phyloP scores from a whole-genome alignment of 2,113 vertebrate species.

The Pycnonotus jocosus region DNA sequence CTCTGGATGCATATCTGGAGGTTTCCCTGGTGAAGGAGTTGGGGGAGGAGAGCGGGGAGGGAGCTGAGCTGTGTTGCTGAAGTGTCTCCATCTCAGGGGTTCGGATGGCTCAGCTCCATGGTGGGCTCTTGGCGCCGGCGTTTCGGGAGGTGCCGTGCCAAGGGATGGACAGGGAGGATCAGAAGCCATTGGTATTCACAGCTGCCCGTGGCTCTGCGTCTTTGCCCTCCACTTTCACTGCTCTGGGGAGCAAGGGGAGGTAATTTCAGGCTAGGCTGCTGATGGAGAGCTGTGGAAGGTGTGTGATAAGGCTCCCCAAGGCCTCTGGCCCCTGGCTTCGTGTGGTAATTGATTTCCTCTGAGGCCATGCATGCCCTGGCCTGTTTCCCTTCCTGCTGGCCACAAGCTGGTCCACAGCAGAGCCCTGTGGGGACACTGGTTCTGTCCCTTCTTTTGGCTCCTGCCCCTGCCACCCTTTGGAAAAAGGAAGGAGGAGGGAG shows the following conservation, averaged over 20 bases:
- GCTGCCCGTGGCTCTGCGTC: background rate
- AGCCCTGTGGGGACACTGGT: rapidly evolving
- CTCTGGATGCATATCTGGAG: constrained; percentile 17
- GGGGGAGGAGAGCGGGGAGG: background rate
- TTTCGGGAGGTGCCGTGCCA: background rate
- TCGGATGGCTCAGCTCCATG: rapidly evolving
- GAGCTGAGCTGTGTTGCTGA: background rate
- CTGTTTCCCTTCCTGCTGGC: background rate
- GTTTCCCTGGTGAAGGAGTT: background rate
- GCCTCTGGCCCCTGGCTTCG: background rate
- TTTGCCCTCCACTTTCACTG: background rate
- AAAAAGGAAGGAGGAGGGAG: background rate
- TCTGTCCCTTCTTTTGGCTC: background rate
- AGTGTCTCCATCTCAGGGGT: background rate
- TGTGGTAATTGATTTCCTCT: constrained; percentile 12
- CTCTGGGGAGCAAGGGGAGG: background rate
- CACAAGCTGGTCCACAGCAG: background rate
- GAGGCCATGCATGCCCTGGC: background rate
- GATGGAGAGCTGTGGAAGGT: background rate
- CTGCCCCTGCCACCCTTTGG: background rate
- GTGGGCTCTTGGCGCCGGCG: background rate
- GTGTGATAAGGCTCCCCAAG: background rate
- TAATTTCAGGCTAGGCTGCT: constrained; percentile 39
- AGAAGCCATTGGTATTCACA: background rate
- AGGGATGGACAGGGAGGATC: background rate